These are phyloP conservation scores for Apteryx owenii DNA, from an alignment of 2,113 vertebrate genomes.

Conservation along the genomic window DNA sequence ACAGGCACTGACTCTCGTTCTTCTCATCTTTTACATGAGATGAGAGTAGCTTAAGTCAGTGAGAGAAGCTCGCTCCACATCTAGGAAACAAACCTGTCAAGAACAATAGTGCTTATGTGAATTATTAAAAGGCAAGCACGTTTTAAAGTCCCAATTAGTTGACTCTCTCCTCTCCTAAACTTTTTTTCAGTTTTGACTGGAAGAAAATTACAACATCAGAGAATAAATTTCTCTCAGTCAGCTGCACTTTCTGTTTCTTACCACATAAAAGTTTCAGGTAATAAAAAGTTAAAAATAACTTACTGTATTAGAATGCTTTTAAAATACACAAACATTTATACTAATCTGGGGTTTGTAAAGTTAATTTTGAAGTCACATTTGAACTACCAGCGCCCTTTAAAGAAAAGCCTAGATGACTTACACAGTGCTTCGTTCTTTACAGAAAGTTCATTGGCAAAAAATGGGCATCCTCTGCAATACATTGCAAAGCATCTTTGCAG, in stretches of 20 bases:
- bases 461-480: not conserved
- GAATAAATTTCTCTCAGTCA: not conserved
- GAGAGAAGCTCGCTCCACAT: constrained; percentile 18
- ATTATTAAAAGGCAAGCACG: constrained; percentile 6
- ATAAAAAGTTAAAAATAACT: constrained; percentile 17
- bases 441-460: not conserved
- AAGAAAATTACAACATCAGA: not conserved
- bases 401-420: not conserved
- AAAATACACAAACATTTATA: not conserved
- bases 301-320: not conserved
- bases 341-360: not conserved
- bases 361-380: not conserved
- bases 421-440: not conserved
- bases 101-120: not conserved
- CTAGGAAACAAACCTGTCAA: constrained; percentile 36
- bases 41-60: constrained; percentile 29
- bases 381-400: not conserved
- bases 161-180: not conserved
- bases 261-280: not conserved
- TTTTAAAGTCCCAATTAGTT: not conserved
- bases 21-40: constrained; percentile 9
- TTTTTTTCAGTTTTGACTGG: not conserved
- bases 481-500: not conserved
- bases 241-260: not conserved
- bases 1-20: not conserved